These are phyloP conservation scores for Lophotriccus pileatus DNA, from an alignment of 2,797 vertebrate genomes.

Conservation along the genomic window DNA sequence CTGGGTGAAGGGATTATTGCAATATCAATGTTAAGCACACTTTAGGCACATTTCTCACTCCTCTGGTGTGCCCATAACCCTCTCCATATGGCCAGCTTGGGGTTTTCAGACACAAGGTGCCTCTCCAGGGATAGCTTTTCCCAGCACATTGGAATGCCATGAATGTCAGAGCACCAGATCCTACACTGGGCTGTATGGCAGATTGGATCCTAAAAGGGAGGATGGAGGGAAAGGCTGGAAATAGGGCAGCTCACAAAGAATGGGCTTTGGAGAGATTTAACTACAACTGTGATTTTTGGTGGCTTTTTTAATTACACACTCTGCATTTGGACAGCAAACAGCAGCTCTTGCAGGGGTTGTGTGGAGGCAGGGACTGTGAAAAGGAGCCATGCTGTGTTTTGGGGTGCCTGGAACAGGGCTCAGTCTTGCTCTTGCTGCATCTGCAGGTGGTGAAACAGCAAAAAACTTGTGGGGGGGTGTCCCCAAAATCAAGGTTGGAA, in stretches of 20 bases:
- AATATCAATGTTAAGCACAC: not conserved
- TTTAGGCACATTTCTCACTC: not conserved
- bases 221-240: not conserved
- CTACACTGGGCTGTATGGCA: rapidly evolving
- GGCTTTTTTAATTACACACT: no score
- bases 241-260: not conserved
- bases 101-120: not conserved
- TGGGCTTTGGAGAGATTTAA: not conserved
- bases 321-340: not conserved
- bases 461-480: not conserved
- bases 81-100: not conserved
- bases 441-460: not conserved
- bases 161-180: not conserved
- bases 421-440: not conserved
- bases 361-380: not conserved
- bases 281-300: not conserved
- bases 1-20: not conserved
- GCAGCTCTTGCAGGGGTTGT: not conserved
- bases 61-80: not conserved
- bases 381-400: not conserved
- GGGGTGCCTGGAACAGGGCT: not conserved
- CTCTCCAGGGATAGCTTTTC: not conserved
- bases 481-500: not conserved
- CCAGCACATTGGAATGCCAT: not conserved
- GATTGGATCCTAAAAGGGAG: not conserved